Conservation (phyloP, 2,888 invertebrate genomes). For the Incurvaria masculella region DNA sequence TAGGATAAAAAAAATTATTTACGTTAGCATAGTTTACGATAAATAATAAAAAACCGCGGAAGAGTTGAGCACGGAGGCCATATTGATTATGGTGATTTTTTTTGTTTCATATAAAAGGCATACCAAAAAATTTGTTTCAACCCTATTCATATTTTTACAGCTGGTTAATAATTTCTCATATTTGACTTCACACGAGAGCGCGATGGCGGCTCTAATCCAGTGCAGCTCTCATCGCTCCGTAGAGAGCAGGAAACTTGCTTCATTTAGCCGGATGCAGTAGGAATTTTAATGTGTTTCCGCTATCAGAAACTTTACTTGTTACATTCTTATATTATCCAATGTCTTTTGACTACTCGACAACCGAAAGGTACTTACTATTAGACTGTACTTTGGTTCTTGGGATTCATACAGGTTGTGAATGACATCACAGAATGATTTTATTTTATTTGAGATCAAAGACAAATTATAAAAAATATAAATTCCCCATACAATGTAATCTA, state of each 20-base stretch:
- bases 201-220: no score
- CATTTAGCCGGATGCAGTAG: conserved; percentile 50
- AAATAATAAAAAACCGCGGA: conserved; percentile 19
- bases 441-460: no score
- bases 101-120: conserved; percentile 15
- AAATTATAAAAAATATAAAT: no score
- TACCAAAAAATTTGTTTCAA: conserved; percentile 16
- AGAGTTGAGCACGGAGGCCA: neutral
- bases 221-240: neutral
- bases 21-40: conserved; percentile 21
- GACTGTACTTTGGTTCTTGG: no score
- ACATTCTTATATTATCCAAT: conserved; percentile 28
- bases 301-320: conserved; percentile 45
- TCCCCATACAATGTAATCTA: no score
- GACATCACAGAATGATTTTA: no score
- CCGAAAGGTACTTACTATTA: no score
- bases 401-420: no score
- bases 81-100: conserved; percentile 9
- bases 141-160: conserved; percentile 17
- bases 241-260: conserved; percentile 38
- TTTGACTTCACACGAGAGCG: no score
- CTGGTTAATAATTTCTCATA: conserved; percentile 8
- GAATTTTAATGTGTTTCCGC: conserved; percentile 51
- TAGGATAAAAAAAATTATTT: no score
- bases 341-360: neutral